A percentile compares a stretch with the other conserved stretches of the same genome.
phyloP scores from a whole-genome alignment of 2,797 vertebrate species.

The Notoglanidium macrostoma region DNA sequence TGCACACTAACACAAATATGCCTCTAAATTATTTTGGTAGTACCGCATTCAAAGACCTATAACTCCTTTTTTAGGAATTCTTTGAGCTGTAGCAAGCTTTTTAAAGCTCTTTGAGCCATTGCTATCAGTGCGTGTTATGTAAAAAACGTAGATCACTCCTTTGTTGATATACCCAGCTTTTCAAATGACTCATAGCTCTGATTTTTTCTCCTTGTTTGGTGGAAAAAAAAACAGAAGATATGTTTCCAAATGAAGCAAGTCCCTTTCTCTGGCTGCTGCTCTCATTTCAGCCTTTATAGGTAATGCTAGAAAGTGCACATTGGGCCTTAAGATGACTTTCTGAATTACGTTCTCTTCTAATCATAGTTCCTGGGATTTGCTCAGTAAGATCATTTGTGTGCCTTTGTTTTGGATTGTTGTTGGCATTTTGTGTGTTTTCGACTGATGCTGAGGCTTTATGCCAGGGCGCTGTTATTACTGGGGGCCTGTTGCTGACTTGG shows the following conservation, averaged over 20 bases:
- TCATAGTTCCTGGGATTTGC: conserved; percentile 58
- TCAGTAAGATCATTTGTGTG: conserved; percentile 64
- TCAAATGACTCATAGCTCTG: conserved; percentile 67
- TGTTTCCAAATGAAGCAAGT: conserved; percentile 72
- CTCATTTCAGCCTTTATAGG: conserved; percentile 75
- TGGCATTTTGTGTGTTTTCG: conserved; percentile 38
- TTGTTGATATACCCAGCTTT: conserved; percentile 61
- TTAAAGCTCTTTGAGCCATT: conserved; percentile 5
- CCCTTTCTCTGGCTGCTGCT: conserved; percentile 60
- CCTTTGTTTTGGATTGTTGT: conserved; percentile 46
- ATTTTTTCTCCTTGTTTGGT: conserved; percentile 61
- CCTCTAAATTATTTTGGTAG: background rate
- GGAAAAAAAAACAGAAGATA: conserved; percentile 56
- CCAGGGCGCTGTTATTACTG: conserved; percentile 3
- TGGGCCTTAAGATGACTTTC: conserved; percentile 35
- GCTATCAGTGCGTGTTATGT: conserved; percentile 49
- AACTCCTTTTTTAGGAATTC: conserved; percentile 12
- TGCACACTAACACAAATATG: background rate
- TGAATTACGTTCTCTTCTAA: conserved; percentile 67
- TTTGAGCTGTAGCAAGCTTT: background rate
- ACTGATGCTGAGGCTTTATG: conserved; percentile 26
- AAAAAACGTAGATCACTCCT: conserved; percentile 56
- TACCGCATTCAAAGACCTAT: background rate
- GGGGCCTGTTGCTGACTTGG: conserved; percentile 4
- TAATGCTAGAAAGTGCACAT: conserved; percentile 58